These are phyloP conservation scores for Kuschelorhynchus macadamiae DNA, from an alignment of 2,888 invertebrate species.

Conservation along the genomic window DNA sequence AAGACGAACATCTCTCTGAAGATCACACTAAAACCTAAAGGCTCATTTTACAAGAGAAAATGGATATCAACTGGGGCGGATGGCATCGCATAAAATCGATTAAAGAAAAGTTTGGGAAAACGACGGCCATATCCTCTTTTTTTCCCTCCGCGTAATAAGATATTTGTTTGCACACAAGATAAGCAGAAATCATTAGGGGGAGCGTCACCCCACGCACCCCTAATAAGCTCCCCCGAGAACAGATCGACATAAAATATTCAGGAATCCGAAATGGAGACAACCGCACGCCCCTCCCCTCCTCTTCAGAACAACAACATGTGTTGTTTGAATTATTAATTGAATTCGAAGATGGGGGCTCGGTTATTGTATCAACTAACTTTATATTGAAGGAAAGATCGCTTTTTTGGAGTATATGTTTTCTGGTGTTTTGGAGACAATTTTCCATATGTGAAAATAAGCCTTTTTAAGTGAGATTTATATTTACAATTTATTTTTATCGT, in stretches of 20 bases:
- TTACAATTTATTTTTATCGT: no score
- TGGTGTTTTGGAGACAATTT: no score
- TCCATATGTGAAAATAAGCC: no score
- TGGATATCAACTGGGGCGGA: no score
- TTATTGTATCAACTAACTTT: no score
- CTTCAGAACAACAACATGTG: slow-evolving; percentile 42
- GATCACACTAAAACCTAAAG: neutral
- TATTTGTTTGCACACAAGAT: slow-evolving; percentile 50
- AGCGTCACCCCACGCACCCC: slow-evolving; percentile 24
- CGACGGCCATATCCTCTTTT: slow-evolving; percentile 23
- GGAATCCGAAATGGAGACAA: slow-evolving; percentile 37
- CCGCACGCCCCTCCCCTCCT: no score
- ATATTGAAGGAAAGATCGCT: no score
- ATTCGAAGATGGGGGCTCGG: slow-evolving; percentile 1
- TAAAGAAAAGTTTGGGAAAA: slow-evolving; percentile 19
- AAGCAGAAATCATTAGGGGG: slow-evolving; percentile 43
- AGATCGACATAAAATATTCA: slow-evolving; percentile 44
- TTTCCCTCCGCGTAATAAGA: slow-evolving; percentile 43
- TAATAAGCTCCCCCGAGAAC: slow-evolving; percentile 43
- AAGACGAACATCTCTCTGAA: no score
- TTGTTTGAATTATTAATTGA: slow-evolving; percentile 46
- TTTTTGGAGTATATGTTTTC: no score
- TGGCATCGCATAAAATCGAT: slow-evolving; percentile 11
- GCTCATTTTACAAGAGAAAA: neutral
- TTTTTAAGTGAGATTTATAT: no score